phyloP scores from a whole-genome alignment of 2,113 vertebrate species.

The Siniperca knerii region DNA sequence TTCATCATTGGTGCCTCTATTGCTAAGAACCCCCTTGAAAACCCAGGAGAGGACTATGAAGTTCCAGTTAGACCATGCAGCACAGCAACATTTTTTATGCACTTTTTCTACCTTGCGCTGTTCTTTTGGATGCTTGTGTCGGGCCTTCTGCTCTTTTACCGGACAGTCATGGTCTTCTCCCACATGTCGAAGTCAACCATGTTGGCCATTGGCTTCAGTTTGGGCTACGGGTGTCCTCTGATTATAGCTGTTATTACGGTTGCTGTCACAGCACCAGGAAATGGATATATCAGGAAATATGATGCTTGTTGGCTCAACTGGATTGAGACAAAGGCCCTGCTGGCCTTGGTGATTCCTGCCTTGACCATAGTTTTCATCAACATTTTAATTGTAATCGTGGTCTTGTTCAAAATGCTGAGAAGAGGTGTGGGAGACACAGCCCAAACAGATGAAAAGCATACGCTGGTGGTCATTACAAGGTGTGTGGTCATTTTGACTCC shows the following conservation, averaged over 20 bases:
- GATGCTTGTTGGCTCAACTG: constrained; percentile 91
- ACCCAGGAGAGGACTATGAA: constrained; percentile 1
- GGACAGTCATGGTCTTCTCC: constrained; percentile 87
- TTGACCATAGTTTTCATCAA: constrained; percentile 88
- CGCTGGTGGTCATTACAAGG: constrained; percentile 85
- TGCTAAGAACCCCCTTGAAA: constrained; percentile 58
- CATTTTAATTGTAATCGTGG: constrained; percentile 85
- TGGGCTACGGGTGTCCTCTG: constrained; percentile 90
- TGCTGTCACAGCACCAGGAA: constrained; percentile 82
- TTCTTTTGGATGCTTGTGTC: constrained; percentile 95
- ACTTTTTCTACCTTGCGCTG: constrained; percentile 90
- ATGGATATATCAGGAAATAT: constrained; percentile 79
- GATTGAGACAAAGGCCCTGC: constrained; percentile 85
- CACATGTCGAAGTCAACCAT: constrained; percentile 85
- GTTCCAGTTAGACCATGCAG: constrained; percentile 78
- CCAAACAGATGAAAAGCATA: constrained; percentile 79
- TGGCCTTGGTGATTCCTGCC: constrained; percentile 89
- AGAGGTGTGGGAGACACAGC: constrained; percentile 76
- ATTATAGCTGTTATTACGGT: constrained; percentile 88
- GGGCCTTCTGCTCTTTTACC: constrained; percentile 89
- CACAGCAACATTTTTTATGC: constrained; percentile 89
- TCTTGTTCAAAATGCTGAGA: constrained; percentile 86
- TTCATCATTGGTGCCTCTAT: constrained; percentile 85
- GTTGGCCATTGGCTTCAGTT: constrained; percentile 82
- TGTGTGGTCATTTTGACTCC: constrained; percentile 89